phyloP scores from a whole-genome alignment of 1,140 invertebrate genomes.

The Lineus longissimus region DNA sequence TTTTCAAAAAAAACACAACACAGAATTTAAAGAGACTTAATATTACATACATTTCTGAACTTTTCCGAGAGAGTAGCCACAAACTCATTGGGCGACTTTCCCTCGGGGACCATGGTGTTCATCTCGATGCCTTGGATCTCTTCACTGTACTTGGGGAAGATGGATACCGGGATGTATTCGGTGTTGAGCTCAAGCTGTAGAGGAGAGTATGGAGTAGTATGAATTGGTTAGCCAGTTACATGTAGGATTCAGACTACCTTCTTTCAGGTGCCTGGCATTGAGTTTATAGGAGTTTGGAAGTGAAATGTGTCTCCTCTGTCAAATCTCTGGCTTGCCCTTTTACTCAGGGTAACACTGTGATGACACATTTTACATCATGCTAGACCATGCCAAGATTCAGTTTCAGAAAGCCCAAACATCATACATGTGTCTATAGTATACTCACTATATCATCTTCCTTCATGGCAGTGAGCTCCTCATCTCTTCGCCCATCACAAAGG shows the following conservation, averaged over 20 bases:
- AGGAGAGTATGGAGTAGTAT: neutral
- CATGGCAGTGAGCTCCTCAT: slow-evolving; percentile 37
- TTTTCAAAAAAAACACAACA: too few relatives aligned
- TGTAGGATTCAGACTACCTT: neutral
- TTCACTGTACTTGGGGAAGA: neutral
- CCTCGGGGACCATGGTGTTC: slow-evolving; percentile 30
- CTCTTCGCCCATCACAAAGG: slow-evolving; percentile 39
- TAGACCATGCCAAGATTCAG: too few relatives aligned
- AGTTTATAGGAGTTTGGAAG: neutral
- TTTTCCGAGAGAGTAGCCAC: slow-evolving; percentile 28
- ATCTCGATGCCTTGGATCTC: slow-evolving; percentile 22
- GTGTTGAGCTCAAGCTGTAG: neutral
- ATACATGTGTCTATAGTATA: too few relatives aligned
- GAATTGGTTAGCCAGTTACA: neutral
- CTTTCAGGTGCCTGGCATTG: neutral
- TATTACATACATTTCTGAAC: slow-evolving; percentile 40
- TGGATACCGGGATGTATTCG: neutral
- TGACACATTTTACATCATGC: too few relatives aligned
- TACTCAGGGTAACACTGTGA: too few relatives aligned
- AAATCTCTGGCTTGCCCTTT: too few relatives aligned
- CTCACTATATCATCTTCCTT: slow-evolving; percentile 29
- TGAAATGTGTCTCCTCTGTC: too few relatives aligned
- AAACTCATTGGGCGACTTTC: slow-evolving; percentile 34
- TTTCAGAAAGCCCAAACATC: too few relatives aligned
- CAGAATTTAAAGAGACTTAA: neutral